Evolutionary conservation across 1,140 invertebrate genomes (phyloP), one percentile per base, ranked within the genome.

Genomic region (Bombus vancouverensis): DNA sequence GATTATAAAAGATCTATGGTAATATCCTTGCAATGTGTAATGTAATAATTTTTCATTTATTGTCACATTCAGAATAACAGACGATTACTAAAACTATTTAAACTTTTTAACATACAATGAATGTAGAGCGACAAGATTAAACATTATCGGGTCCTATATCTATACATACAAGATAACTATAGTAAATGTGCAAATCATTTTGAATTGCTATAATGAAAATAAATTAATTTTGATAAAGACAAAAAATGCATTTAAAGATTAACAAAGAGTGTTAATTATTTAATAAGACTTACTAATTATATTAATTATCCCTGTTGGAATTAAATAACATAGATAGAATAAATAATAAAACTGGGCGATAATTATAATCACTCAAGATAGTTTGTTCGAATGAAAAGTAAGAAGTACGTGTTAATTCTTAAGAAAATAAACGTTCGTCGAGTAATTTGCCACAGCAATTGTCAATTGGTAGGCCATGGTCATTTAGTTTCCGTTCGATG

Each of bases 221-320:
- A 53, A 22, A 62, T n/a, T 28, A 10, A 34, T 66, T 66, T 66
- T 66, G 22, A 13, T 12, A 70, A 39, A 22, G 22, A 70, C 4
- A 25, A 42, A 15, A 71, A 28, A 71, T 42, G 70, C 70, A 71
- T 71, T 71, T 42, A 42, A 71, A 71, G 70, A 37, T 42, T 71
- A 71, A 71, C 34, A 25, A 25, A 37, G 22, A 25, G 4, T 2
- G 6, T 53, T 53, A 53, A 53, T 53, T 53, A 53, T 53, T 6
- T 53, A 53, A 53, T 53, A 53, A 53, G 47, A 53, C 47, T 8
- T 53, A 53, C 18, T 53, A 53, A 53, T 53, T 53, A 53, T 28
- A 25, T 39, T 4, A 28, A n/a, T 42, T 42, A 2, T 10, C 3
- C 6, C 22, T 5, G 6, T 42, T 39, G 68, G 22, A 70, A 39